Evolutionary conservation across 2,797 vertebrate species (phyloP), one percentile per base, ranked within the genome.

Genomic region (Rhinella marina): DNA sequence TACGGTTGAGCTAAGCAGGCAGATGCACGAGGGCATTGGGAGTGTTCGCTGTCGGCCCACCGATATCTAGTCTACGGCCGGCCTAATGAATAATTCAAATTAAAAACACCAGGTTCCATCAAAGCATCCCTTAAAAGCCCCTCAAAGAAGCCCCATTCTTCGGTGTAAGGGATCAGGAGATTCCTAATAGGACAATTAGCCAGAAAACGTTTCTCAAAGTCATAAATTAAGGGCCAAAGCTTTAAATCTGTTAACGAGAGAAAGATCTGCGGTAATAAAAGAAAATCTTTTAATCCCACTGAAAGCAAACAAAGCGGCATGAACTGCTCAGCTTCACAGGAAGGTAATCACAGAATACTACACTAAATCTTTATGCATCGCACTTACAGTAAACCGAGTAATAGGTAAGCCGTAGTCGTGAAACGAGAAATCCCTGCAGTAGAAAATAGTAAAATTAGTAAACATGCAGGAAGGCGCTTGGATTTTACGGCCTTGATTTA

Each of bases 401-500:
- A 27, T 14, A 82, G 78, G 68, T 56, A 76, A 25, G 10, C 48
- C 27, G 76, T 50, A 62, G 61, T 81, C 57, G 81, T 56, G 8
- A 75, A 66, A 61, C 66, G 50, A 27, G 77, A 85, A 64, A 85
- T 64, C 61, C 41, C 54, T 23, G n/a, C 17, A 2, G 52, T 54
- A 75, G 76, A 81, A 85, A 75, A 48, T 21, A 48, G 73, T 56
- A 59, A 62, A 81, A 85, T 75, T 80, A 25, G 64, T 61, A 78
- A 84, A 70, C 76, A 25, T 52, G 73, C 9, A 59, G 29, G 75
- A 70, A 29, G 5, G 62, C 29, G 64, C 70, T 87, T 25, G 13
- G 23, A 32, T 41, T 78, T 87, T 87, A 87, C 83, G 27, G 79
- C 9, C 66, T 27, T n/a, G 11, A 77, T 77, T 77, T 54, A 77